Base-by-base conservation (phyloP, 2,888 invertebrate genomes). In the Archips crataeganus region DNA sequence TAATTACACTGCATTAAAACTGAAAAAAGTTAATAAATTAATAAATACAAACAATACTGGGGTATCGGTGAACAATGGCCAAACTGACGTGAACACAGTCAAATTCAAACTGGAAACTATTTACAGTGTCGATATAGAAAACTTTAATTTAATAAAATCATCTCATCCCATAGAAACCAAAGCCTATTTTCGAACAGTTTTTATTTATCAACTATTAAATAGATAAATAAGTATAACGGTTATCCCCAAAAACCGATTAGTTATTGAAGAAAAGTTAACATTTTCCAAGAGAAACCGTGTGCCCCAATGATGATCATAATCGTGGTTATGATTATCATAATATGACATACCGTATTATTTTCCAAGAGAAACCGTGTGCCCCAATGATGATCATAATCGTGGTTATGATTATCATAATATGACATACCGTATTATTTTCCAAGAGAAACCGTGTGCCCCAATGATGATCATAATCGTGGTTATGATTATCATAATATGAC, bases 11-110 rank as follows among this genome's bases (percentile, higher is more conserved):
- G 74, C 64, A 60, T 64, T 67, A 76, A 69, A 75, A 80, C 78
- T 76, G 68, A 72, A 77, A 76, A 80, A 75, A 80, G 79, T 81
- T 79, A 81, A 81, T 79, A 75, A 77, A 81, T 76, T 77, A 81
- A 82, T 79, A 80, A 81, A 82, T 80, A 80, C 82, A 85, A 82
- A 85, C 82, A 81, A 69, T 69, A 77, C 76, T 32, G 57, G 78
- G 79, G 79, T 77, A 77, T 76, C 76, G 73, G 81, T 81, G 78
- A 81, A 75, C 74, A 77, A 77, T 76, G 77, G 74, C 70, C 76
- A 75, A 72, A 77, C 67, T 63, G 32, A 60, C 54, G 67, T 71
- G 59, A 68, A 71, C 71, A 75, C 66, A 75, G 51, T 42, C 61
- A 65, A 74, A 70, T 65, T 54, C 64, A 74, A 70, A 74, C 69